Conservation (phyloP, 2,113 vertebrate species). For the Phycodurus eques region DNA sequence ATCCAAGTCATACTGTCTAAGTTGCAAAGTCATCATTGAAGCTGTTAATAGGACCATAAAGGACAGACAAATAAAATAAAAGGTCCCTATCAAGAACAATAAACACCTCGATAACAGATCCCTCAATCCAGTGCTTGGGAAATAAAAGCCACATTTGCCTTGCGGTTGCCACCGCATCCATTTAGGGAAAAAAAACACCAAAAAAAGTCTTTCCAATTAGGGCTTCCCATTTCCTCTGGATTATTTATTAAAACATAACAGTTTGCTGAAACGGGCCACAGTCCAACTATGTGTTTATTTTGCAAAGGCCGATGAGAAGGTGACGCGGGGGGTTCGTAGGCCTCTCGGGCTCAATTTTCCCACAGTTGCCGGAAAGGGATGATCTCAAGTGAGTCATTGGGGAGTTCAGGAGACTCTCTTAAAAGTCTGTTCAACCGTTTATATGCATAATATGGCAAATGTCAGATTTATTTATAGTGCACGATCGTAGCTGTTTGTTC, state of each 20-base stretch:
- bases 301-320: slow-evolving; percentile 52
- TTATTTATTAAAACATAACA: slow-evolving; percentile 65
- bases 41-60: too few relatives aligned
- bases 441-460: neutral
- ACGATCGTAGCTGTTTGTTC: neutral
- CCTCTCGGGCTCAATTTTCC: slow-evolving; percentile 60
- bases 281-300: slow-evolving; percentile 68
- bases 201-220: slow-evolving; percentile 37
- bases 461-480: neutral
- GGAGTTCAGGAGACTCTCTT: slow-evolving; percentile 30
- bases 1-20: neutral
- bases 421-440: neutral
- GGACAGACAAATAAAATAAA: neutral
- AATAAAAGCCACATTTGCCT: slow-evolving; percentile 14
- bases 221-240: slow-evolving; percentile 60
- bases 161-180: slow-evolving; percentile 19
- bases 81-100: neutral
- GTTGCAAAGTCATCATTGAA: neutral
- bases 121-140: slow-evolving; percentile 17
- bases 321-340: slow-evolving; percentile 50
- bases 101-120: neutral
- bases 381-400: slow-evolving; percentile 3
- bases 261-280: slow-evolving; percentile 54
- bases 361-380: slow-evolving; percentile 58
- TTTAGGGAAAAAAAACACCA: slow-evolving; percentile 23